Base-by-base conservation (phyloP, 2,797 vertebrate genomes). In the Spinus pinus region DNA sequence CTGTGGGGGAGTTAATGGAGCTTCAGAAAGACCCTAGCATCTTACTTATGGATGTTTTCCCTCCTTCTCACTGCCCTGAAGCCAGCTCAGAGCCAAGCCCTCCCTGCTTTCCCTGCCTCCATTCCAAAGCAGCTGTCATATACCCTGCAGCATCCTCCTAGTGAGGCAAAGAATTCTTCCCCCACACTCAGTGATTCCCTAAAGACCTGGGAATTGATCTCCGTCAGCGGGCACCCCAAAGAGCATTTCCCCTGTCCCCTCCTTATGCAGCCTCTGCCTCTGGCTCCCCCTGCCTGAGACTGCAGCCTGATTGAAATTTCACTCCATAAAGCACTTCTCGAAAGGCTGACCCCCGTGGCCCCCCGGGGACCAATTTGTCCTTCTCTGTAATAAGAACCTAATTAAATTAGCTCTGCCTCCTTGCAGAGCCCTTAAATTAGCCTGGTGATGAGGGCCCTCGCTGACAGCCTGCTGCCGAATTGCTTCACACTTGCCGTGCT, bases 401-500 rank as follows among this genome's bases (percentile, higher is more conserved):
- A 97, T 97, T 97, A 92, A 96, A 97, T 97, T 96, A 97, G 92
- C 81, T 90, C 42, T 86, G 88, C 77, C 42, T 12, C 91, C 81
- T 94, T 54, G 0, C 58, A 71, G 51, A 91, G 80, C 89, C 53
- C 62, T 90, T 95, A 92, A 95, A 96, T 96, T 92, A 96, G 82
- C 65, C 6, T 1, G 2, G 35, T 58, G 86, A 94, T 61, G 84
- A 90, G 44, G 66, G 81, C 64, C n/a, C 64, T 89, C 0, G 19
- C 79, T 88, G 80, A 83, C 92, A 92, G 75, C 71, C 75, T 74
- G 67, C 87, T 72, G 87, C 54, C 0, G 22, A 46, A 86, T 93
- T 80, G 72, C 80, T 81, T 69, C 1, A 33, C 78, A 65, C 57
- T 81, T 2, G 0, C 51, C 14, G 9, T 9, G 44, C 51, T 37